Conservation (phyloP, 2,797 vertebrate species). For the Euthynnus affinis region DNA sequence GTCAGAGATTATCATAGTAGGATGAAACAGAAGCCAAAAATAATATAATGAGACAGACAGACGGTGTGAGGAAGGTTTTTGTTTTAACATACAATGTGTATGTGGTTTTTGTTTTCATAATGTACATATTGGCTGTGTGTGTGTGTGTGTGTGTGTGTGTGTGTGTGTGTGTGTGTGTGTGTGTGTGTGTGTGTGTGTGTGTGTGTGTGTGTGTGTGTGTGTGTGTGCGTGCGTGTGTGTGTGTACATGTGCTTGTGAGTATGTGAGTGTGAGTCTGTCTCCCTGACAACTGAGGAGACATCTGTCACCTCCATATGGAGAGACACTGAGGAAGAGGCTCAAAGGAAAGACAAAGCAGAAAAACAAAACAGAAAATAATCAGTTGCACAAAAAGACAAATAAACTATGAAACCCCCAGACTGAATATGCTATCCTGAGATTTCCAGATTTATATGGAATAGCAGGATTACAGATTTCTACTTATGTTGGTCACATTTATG, state of each 20-base stretch:
- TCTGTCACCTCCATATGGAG: constrained; percentile 79
- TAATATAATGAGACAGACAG: constrained; percentile 12
- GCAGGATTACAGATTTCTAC: neutral
- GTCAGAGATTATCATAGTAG: constrained; percentile 34
- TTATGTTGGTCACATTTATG: neutral
- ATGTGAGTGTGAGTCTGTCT: constrained; percentile 57
- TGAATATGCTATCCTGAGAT: neutral
- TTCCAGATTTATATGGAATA: neutral
- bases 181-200: constrained; percentile 54
- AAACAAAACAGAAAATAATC: constrained; percentile 18
- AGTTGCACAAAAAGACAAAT: constrained; percentile 22
- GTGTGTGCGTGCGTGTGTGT: constrained; percentile 26
- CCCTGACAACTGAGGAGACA: constrained; percentile 72
- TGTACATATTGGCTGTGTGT: neutral
- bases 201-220: constrained; percentile 24
- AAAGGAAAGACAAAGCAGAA: constrained; percentile 2
- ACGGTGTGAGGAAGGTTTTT: neutral
- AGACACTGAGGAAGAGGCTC: constrained; percentile 38
- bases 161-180: constrained; percentile 35
- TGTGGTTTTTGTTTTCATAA: constrained; percentile 13
- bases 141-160: constrained; percentile 18
- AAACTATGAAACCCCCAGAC: constrained; percentile 2
- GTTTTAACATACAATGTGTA: neutral
- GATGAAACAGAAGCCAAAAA: constrained; percentile 24
- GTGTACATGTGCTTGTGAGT: constrained; percentile 38